Evolutionary conservation across 1,140 invertebrate species (phyloP).

Genomic region (Papilio dardanus): DNA sequence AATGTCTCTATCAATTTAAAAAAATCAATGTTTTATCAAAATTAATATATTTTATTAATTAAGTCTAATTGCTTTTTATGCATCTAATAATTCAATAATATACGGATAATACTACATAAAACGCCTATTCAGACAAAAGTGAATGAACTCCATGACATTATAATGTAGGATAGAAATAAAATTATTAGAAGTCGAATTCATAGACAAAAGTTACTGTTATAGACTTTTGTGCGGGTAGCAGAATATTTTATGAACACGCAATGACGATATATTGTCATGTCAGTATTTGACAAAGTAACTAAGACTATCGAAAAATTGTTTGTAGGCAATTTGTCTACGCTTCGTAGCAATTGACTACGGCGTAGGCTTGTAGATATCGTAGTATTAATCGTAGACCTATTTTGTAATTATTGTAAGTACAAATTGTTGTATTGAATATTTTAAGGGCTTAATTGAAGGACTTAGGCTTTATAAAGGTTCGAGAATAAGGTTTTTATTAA

Average conservation of each 20-base stretch:
- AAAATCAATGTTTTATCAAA: no score
- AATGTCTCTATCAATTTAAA: no score
- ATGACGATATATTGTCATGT: slow-evolving; percentile 2
- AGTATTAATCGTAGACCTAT: neutral
- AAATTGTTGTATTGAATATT: neutral
- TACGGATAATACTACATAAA: neutral
- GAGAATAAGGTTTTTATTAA: no score
- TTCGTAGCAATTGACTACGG: neutral
- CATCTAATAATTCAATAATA: neutral
- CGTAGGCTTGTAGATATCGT: neutral
- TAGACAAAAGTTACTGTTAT: slow-evolving; percentile 7
- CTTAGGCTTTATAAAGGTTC: neutral
- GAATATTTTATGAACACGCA: slow-evolving; percentile 15
- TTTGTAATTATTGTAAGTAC: neutral
- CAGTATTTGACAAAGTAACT: slow-evolving; percentile 9
- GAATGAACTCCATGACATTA: neutral
- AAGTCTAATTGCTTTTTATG: no score
- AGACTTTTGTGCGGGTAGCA: neutral
- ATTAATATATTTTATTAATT: no score
- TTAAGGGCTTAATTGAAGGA: neutral
- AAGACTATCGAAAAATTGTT: neutral
- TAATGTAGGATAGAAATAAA: neutral
- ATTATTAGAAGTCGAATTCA: neutral
- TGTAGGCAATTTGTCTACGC: neutral
- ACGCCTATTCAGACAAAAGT: neutral